phyloP scores from a whole-genome alignment of 2,888 invertebrate genomes.

The Ischnura elegans region DNA sequence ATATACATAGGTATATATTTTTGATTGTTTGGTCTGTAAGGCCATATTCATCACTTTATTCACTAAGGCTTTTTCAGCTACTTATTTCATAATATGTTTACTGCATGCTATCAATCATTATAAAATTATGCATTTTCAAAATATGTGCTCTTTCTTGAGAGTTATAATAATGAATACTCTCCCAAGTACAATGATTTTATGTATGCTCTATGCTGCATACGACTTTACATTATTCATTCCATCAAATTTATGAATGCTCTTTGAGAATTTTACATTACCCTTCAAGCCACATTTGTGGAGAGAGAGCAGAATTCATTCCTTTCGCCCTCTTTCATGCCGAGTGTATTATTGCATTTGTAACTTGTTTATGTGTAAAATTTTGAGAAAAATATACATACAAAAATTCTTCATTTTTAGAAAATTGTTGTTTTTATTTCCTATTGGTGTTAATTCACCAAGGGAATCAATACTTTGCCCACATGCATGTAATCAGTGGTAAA shows the following conservation, averaged over 20 bases:
- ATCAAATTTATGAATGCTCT: neutral
- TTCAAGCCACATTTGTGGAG: neutral
- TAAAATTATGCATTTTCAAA: neutral
- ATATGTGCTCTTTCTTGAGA: neutral
- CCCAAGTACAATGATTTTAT: neutral
- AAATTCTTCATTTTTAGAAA: neutral
- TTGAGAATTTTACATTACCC: neutral
- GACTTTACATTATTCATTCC: neutral
- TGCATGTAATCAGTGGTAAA: too few relatives aligned
- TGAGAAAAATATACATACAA: neutral
- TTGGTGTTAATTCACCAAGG: neutral
- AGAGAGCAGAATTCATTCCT: neutral
- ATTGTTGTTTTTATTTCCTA: neutral
- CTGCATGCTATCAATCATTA: neutral
- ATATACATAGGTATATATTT: neutral
- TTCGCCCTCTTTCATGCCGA: neutral
- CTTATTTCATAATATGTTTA: neutral
- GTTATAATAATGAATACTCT: neutral
- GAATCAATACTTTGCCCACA: too few relatives aligned
- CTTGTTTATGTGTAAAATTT: neutral
- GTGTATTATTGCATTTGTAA: slow-evolving; percentile 15
- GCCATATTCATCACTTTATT: neutral
- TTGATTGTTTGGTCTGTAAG: neutral
- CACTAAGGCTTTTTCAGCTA: too few relatives aligned
- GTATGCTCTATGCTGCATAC: neutral